phyloP scores from a whole-genome alignment of 1,140 invertebrate species.

The Cotesia glomerata region DNA sequence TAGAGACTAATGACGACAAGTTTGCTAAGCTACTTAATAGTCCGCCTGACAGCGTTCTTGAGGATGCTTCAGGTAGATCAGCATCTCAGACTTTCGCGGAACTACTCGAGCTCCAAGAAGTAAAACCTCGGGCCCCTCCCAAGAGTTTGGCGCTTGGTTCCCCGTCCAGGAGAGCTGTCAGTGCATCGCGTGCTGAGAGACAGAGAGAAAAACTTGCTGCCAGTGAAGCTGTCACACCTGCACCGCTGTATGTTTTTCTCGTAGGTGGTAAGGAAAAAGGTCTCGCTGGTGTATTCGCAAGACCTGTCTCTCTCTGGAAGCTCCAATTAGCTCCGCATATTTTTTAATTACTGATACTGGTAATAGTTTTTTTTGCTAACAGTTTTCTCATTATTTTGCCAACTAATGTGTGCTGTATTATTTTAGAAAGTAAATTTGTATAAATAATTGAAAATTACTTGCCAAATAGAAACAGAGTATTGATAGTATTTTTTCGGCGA shows the following conservation, averaged over 20 bases:
- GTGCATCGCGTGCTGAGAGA: constrained; percentile 59
- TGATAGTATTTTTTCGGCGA: not conserved
- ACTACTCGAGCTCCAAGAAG: constrained; percentile 56
- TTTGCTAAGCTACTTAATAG: constrained; percentile 64
- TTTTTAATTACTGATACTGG: constrained; percentile 45
- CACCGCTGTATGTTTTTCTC: constrained; percentile 70
- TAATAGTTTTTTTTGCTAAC: not conserved
- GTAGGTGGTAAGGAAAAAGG: constrained; percentile 73
- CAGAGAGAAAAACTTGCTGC: constrained; percentile 57
- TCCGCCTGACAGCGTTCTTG: constrained; percentile 64
- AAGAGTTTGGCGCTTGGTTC: constrained; percentile 57
- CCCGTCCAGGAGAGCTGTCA: constrained; percentile 59
- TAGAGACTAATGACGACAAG: constrained; percentile 66
- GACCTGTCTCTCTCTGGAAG: constrained; percentile 73
- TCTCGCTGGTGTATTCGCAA: constrained; percentile 72
- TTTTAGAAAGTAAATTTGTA: not conserved
- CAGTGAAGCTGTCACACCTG: constrained; percentile 52
- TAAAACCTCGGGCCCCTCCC: constrained; percentile 55
- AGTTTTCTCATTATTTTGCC: not conserved
- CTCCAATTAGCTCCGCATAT: constrained; percentile 67
- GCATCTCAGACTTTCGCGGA: constrained; percentile 60
- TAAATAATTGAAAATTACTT: not conserved
- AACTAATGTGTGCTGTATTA: not conserved
- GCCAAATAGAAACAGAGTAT: not conserved
- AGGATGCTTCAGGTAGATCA: constrained; percentile 61